Base-by-base conservation (phyloP, 2,113 vertebrate species). In the Lepus europaeus region DNA sequence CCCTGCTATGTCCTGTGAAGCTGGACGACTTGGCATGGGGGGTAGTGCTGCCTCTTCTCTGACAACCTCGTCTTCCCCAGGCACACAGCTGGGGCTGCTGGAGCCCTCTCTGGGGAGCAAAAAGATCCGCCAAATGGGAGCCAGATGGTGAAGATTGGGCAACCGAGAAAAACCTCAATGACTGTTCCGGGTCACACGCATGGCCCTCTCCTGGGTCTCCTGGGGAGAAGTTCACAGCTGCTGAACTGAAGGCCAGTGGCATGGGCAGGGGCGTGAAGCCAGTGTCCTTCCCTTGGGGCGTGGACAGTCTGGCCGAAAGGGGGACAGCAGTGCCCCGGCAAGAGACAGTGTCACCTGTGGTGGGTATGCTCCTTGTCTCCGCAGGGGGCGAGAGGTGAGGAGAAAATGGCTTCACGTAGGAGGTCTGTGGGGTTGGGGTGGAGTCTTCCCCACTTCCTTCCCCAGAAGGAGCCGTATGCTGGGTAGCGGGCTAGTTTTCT, bases 101-200 rank as follows among this genome's bases (percentile, higher is more conserved):
- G 93, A 93, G 45, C 16, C 83, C 92, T 91, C 61, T 94, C 92
- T 53, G 36, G 73, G 51, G 88, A 68, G 31, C 0, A 1, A 72
- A 72, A 69, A 25, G 59, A 23, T 36, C 73, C 78, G 36, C 69
- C 79, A 85, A 36, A 49, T 80, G 93, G 83, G 84, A 94, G 19
- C 76, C 89, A 78, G 89, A 73, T 59, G 59, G 59, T 12, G 72
- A 80, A 89, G 77, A 19, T 0, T 73, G 61, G 68, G 29, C 20
- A 64, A 49, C 79, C 33, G 86, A 92, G 85, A 74, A 80, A 45
- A 82, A 29, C 94, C 61, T 77, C 45, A 12, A 8, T 27, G 61
- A 39, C 56, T 64, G 0, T 79, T 84, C 66, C 72, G 70, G 87
- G 61, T 92, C 80, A 83, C 61, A 33, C 23, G 7, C 9, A 64